phyloP scores from a whole-genome alignment of 2,113 vertebrate genomes.

The Cichladusa arquata region DNA sequence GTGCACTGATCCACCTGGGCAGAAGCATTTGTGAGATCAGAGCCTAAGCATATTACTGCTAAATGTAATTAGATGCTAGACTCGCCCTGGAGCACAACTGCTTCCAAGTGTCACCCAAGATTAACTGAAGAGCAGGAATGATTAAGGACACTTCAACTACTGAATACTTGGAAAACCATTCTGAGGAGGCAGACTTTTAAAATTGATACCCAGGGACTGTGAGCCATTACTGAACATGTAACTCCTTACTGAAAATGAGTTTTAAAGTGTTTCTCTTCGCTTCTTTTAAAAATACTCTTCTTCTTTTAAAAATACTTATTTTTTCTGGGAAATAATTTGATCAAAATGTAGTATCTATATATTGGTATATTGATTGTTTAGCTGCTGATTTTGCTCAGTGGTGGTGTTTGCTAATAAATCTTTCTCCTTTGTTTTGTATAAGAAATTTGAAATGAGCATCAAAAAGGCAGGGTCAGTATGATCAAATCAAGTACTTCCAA shows the following conservation, averaged over 20 bases:
- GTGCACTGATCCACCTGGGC: neutral
- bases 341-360: neutral
- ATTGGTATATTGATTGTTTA: neutral
- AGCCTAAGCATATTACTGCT: constrained; percentile 44
- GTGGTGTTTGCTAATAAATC: neutral
- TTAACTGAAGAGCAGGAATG: neutral
- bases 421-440: neutral
- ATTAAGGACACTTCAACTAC: neutral
- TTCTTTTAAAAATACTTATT: neutral
- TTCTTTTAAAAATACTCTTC: neutral
- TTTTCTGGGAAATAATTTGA: neutral
- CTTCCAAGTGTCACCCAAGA: neutral
- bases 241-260: neutral
- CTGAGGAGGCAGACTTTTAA: neutral
- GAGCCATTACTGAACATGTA: neutral
- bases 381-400: neutral
- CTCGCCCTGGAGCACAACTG: neutral
- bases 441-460: neutral
- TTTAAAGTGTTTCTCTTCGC: neutral
- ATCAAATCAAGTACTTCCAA: neutral
- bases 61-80: constrained; percentile 23
- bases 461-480: neutral
- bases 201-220: neutral
- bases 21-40: constrained; percentile 1
- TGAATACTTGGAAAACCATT: neutral